Conservation (phyloP, 2,888 invertebrate genomes). For the Lamellibrachia columna region DNA sequence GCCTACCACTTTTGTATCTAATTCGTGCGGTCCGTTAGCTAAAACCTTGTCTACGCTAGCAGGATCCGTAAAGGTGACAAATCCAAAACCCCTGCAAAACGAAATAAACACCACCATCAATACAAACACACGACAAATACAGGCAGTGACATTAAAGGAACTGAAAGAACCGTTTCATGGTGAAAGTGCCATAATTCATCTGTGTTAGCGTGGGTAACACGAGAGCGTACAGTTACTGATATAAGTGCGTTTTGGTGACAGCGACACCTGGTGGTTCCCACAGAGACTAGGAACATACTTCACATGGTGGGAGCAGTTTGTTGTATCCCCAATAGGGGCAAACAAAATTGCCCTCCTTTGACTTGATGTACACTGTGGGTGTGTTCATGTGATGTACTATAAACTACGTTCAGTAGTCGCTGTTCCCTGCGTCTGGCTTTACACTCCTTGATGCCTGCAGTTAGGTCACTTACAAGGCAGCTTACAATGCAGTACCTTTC, state of each 20-base stretch:
- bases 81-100: slow-evolving; percentile 86
- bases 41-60: slow-evolving; percentile 99
- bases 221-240: not conserved
- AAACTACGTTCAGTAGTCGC: not conserved
- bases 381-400: not conserved
- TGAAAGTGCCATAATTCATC: not conserved
- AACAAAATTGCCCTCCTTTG: not conserved
- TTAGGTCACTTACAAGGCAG: not conserved
- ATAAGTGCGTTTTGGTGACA: not conserved
- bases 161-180: not conserved
- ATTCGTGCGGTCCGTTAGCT: slow-evolving; percentile 96
- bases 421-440: not conserved
- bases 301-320: not conserved
- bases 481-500: not conserved
- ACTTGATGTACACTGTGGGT: not conserved
- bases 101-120: slow-evolving; percentile 16
- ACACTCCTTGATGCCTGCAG: not conserved
- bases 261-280: not conserved
- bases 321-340: not conserved
- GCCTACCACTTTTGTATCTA: slow-evolving; percentile 98
- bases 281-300: not conserved
- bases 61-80: slow-evolving; percentile 99
- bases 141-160: not conserved
- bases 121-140: not conserved
- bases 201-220: not conserved